Conservation (phyloP, 30 jellyfish, hydroid and myxozoan genomes). For the Rhopilema esculentum region DNA sequence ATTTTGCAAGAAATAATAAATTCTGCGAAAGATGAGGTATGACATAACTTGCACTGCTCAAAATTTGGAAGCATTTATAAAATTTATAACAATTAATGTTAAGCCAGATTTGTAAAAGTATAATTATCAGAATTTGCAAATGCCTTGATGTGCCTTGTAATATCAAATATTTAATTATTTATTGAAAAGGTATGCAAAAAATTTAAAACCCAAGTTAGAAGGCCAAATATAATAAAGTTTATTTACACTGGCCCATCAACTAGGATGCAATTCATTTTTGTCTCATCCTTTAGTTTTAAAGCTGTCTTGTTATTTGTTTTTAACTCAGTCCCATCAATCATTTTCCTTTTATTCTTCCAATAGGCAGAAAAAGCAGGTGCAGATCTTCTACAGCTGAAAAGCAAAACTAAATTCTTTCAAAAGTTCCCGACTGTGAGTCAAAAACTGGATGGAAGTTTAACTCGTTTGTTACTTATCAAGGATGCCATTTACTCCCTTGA, state of each 20-base stretch:
- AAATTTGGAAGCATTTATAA: no score
- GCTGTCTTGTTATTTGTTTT: not conserved
- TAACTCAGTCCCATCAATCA: not conserved
- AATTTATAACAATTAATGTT: no score
- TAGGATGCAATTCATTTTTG: no score
- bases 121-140: no score
- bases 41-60: not conserved
- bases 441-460: slow-evolving; percentile 27
- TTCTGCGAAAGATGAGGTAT: slow-evolving; percentile 35
- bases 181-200: no score
- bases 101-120: no score
- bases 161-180: no score
- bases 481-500: slow-evolving; percentile 42
- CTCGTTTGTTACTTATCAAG: slow-evolving; percentile 27
- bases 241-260: no score
- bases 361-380: slow-evolving; percentile 30
- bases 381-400: slow-evolving; percentile 35
- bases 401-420: slow-evolving; percentile 45
- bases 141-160: no score
- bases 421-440: slow-evolving; percentile 54
- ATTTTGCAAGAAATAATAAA: slow-evolving; percentile 11
- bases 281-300: no score
- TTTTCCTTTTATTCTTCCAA: not conserved
- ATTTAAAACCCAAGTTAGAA: no score
- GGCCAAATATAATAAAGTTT: no score